Conservation (phyloP, 2,888 invertebrate species). For the Plebejus melissa region DNA sequence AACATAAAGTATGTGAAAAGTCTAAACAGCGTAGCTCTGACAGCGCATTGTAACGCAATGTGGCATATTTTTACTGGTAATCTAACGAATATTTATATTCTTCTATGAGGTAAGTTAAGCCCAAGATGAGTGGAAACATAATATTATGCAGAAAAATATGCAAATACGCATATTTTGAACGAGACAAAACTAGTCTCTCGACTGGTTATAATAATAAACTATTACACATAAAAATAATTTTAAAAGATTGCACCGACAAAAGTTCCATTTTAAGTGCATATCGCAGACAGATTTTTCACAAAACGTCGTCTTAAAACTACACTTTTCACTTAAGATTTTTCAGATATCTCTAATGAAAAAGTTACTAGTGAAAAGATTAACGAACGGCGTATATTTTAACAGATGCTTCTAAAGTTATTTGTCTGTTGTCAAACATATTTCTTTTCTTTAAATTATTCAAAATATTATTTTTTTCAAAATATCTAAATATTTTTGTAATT, state of each 20-base stretch:
- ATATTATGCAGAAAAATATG: no score
- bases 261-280: neutral
- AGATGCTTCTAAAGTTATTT: neutral
- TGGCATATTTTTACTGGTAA: no score
- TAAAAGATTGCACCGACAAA: neutral
- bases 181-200: neutral
- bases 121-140: no score
- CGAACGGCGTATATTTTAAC: neutral
- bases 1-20: no score
- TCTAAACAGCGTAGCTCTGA: no score
- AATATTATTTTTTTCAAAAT: no score
- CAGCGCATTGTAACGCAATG: no score
- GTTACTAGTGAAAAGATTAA: neutral
- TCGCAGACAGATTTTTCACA: constrained; percentile 1
- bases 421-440: neutral
- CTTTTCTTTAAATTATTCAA: no score
- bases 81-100: no score
- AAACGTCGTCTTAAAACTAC: constrained; percentile 8
- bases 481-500: no score
- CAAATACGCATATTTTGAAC: no score
- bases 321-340: constrained; percentile 21
- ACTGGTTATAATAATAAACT: neutral
- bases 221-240: neutral
- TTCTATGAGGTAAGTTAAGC: no score
- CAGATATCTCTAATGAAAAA: constrained; percentile 11